Percentiles rank a stretch among this genome's conserved stretches.
These are phyloP conservation scores for Macrostomum lignano DNA, from an alignment of 1,140 invertebrate species.

Conservation along the genomic window DNA sequence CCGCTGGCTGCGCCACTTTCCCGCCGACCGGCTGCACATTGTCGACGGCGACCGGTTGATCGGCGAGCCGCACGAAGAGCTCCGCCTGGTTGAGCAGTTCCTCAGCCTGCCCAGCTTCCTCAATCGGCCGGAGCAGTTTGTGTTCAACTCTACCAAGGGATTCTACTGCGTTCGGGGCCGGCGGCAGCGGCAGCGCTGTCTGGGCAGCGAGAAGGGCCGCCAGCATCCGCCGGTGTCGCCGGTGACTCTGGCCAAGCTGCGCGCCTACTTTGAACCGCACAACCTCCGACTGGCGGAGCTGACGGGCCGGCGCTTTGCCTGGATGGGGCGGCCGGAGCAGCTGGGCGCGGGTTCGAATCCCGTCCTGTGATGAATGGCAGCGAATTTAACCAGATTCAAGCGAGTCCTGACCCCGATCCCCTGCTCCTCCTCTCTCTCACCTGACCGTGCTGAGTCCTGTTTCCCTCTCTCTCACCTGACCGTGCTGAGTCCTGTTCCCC, in stretches of 20 bases:
- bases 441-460: too few relatives aligned
- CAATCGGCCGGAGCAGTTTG: slow-evolving; percentile 16
- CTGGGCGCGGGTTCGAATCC: too few relatives aligned
- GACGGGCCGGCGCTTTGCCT: slow-evolving; percentile 53
- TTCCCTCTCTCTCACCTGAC: too few relatives aligned
- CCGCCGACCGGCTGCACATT: slow-evolving; percentile 17
- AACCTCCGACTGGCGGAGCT: slow-evolving; percentile 60
- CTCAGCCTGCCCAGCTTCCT: too few relatives aligned
- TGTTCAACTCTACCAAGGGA: slow-evolving; percentile 26
- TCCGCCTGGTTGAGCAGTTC: slow-evolving; percentile 17
- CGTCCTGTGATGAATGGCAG: too few relatives aligned
- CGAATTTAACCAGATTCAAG: too few relatives aligned
- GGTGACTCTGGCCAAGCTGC: slow-evolving; percentile 39
- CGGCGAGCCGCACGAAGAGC: slow-evolving; percentile 14
- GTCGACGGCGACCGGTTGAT: slow-evolving; percentile 21
- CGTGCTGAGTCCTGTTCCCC: too few relatives aligned
- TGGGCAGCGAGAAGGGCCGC: slow-evolving; percentile 66
- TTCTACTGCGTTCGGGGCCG: slow-evolving; percentile 28
- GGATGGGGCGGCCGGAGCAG: too few relatives aligned
- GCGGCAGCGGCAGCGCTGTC: slow-evolving; percentile 29
- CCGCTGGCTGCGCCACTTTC: slow-evolving; percentile 17
- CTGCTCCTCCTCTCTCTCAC: too few relatives aligned
- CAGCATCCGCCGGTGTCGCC: slow-evolving; percentile 53
- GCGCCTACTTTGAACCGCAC: slow-evolving; percentile 59
- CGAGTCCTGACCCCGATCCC: too few relatives aligned